A percentile compares a stretch with the other conserved stretches of the same genome.
These are phyloP conservation scores for Melanocharis versteri DNA, from an alignment of 2,113 vertebrate species.

Conservation along the genomic window DNA sequence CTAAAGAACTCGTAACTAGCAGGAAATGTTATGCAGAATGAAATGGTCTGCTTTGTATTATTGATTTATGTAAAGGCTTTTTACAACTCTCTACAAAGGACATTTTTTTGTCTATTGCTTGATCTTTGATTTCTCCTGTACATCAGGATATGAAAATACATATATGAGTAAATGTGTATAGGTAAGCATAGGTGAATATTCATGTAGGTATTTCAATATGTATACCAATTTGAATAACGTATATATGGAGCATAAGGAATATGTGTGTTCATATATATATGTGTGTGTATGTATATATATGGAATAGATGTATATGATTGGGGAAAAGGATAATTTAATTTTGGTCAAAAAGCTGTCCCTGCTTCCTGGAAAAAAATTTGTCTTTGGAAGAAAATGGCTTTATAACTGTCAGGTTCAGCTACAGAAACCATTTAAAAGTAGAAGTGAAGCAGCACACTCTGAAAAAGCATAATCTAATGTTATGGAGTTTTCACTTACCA, in stretches of 20 bases:
- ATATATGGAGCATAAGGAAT: not conserved
- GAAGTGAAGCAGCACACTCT: not conserved
- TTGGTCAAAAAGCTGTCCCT: not conserved
- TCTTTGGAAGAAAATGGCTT: not conserved
- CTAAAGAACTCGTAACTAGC: not conserved
- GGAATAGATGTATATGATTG: not conserved
- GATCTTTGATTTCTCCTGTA: not conserved
- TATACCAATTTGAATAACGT: not conserved
- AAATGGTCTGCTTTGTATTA: not conserved
- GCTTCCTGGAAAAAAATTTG: not conserved
- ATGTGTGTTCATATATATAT: not conserved
- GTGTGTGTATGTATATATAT: not conserved
- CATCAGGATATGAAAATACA: not conserved
- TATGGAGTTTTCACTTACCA: not conserved
- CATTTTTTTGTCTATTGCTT: not conserved
- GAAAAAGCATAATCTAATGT: not conserved
- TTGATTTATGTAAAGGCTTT: not conserved
- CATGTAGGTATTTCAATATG: not conserved
- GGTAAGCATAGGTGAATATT: not conserved
- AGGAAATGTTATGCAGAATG: rapidly evolving
- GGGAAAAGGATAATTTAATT: not conserved
- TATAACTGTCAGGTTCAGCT: not conserved
- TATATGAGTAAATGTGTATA: not conserved
- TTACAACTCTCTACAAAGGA: not conserved
- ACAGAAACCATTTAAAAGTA: not conserved